Base-by-base conservation (phyloP, 2,113 vertebrate genomes). In the Willisornis vidua region DNA sequence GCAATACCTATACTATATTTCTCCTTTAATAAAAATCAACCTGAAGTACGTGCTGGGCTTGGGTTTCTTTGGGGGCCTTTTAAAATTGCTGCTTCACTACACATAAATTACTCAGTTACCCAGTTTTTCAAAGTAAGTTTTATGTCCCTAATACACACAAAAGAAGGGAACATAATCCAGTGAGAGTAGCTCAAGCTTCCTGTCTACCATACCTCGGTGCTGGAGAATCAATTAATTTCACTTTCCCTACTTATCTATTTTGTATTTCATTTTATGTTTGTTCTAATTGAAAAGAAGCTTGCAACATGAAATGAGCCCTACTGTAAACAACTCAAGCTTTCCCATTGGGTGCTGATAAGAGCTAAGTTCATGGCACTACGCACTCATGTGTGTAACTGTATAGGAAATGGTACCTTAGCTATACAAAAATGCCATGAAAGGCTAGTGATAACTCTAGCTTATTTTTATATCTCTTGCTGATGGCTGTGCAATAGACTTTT, bases 261-360 rank as follows among this genome's bases (percentile, higher is more conserved):
- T 93, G 62, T 92, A 87, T 94, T 96, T 94, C 87, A 93, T 93
- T 90, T 87, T 37, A 65, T 90, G 55, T 93, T 95, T 94, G 81
- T 94, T 96, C 93, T 92, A 96, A 89, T 68, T 86, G 65, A 90
- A 90, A 93, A 90, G 49, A 81, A 93, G 79, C 77, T 48, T 55
- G 61, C 31, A 55, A 54, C 35, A 48, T 66, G 85, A 79, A 79
- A 90, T 25, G 23, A 88, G 65, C 81, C 80, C 68, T 79, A 39
- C 11, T 90, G 94, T 88, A 94, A 96, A 91, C 89, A 96, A 82
- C 19, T 35, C 13, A 0, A 49, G 72, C 66, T 92, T 93, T 96
- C 95, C 84, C 92, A 91, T 75, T 8, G 8, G 55, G 46, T 66
- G 76, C 83, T 93, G 94, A 94, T 95, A 95, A 78, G 82, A 96